Base-by-base conservation (phyloP, 2,797 vertebrate genomes). In the Nannoperca australis region DNA sequence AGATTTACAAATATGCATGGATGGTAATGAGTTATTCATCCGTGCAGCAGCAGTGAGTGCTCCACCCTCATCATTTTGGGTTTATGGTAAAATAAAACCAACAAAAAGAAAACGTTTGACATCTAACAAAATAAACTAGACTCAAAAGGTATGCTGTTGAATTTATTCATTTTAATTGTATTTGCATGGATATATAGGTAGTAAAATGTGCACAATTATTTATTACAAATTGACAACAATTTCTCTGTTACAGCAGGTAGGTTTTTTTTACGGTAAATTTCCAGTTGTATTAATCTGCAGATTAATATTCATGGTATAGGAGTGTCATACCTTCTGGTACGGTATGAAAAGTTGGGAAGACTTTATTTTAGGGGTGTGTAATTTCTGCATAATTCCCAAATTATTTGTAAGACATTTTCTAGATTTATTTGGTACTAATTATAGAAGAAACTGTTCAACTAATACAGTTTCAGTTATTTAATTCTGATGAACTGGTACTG, bases 11-110 rank as follows among this genome's bases (percentile, higher is more conserved):
- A 77, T 79, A 85, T 88, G 36, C 66, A 81, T 65, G 70, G 59
- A 76, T 65, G 62, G 72, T 76, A 78, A 90, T 68, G 80, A 83
- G 82, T 51, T 75, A 38, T 73, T 67, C 74, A 60, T 49, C 63
- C 65, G 70, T 42, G 58, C 54, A 60, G 70, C 66, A 42, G 61
- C 55, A 73, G 61, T 42, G 42, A 70, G 58, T 6, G 24, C n/a
- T 55, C 59, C 44, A 30, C 9, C 7, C 22, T 63, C 50, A 47
- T 30, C 10, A 27, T 13, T 49, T 36, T n/a, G 2, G 13, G 24
- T 63, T 40, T 10, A 55, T 32, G 7, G 7, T 14, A 10, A 59
- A 58, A 42, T 22, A 47, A 34, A 70, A 32, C 5, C 4, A 32
- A 4, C n/a, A 14, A n/a, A n/a, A n/a, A 22, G 22, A 22, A 22